Evolutionary conservation across 2,797 vertebrate genomes (phyloP).

Genomic region (Pipistrellus nathusii): DNA sequence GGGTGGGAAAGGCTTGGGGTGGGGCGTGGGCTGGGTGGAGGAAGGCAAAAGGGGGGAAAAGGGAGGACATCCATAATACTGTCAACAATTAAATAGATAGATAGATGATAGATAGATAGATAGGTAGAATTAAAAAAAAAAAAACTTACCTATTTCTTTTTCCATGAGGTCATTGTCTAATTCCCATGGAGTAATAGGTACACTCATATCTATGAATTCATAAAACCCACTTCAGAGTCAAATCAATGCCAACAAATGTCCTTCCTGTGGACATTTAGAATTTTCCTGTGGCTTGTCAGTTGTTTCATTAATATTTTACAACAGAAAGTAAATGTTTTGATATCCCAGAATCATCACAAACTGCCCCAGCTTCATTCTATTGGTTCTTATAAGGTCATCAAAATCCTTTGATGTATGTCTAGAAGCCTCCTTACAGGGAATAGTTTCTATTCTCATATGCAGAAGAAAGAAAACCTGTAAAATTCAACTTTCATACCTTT

Average conservation of each 20-base stretch:
- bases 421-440: constrained; percentile 22
- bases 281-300: constrained; percentile 70
- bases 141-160: background rate
- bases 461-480: background rate
- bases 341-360: constrained; percentile 81
- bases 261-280: constrained; percentile 45
- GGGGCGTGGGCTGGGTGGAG: background rate
- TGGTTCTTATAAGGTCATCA: constrained; percentile 77
- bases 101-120: no score
- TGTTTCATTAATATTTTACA: constrained; percentile 76
- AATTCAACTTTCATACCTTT: constrained; percentile 58
- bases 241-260: constrained; percentile 47
- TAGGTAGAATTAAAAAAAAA: background rate
- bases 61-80: background rate
- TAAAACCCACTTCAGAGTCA: background rate
- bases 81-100: background rate
- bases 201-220: constrained; percentile 47
- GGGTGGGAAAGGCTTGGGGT: background rate
- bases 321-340: constrained; percentile 78
- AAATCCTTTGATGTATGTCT: constrained; percentile 51
- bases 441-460: constrained; percentile 53
- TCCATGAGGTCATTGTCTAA: constrained; percentile 39
- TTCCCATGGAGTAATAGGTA: background rate
- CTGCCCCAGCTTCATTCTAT: constrained; percentile 68
- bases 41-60: accelerated